Percentiles rank a stretch among this genome's conserved stretches.
Conservation (phyloP, 2,888 invertebrate species). For the Cephus spinipes region DNA sequence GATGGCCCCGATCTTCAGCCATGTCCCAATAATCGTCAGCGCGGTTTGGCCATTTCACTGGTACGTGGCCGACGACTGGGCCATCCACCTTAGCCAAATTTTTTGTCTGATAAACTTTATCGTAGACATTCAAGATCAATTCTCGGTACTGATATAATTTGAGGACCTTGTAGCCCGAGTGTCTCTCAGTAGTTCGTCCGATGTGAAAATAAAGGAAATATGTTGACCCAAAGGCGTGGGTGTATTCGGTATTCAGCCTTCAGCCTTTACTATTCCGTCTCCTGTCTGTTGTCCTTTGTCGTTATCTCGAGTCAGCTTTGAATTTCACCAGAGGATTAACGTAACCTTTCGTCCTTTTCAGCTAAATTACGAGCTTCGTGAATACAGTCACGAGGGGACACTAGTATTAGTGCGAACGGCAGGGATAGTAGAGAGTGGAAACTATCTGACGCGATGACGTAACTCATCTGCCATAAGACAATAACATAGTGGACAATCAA, state of each 20-base stretch:
- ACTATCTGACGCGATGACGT: background rate
- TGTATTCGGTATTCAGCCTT: background rate
- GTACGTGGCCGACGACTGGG: no score
- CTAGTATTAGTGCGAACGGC: background rate
- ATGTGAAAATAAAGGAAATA: background rate
- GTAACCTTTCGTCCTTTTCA: background rate
- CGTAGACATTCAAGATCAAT: background rate
- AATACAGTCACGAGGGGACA: background rate
- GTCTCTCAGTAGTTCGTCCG: background rate
- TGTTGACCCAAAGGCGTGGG: background rate
- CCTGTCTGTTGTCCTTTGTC: background rate
- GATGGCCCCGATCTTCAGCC: no score
- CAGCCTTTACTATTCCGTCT: background rate
- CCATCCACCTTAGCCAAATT: no score
- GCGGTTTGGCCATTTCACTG: no score
- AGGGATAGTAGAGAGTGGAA: background rate
- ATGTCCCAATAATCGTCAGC: no score
- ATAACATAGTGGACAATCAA: background rate
- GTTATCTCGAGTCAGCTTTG: background rate
- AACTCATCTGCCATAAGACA: background rate
- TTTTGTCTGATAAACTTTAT: background rate
- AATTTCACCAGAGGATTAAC: background rate
- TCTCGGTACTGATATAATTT: background rate
- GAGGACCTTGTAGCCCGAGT: background rate
- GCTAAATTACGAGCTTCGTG: background rate